Percentiles rank a stretch among this genome's conserved stretches.
Evolutionary conservation across 2,888 invertebrate species (phyloP).

Genomic region (Panzeria rudis): DNA sequence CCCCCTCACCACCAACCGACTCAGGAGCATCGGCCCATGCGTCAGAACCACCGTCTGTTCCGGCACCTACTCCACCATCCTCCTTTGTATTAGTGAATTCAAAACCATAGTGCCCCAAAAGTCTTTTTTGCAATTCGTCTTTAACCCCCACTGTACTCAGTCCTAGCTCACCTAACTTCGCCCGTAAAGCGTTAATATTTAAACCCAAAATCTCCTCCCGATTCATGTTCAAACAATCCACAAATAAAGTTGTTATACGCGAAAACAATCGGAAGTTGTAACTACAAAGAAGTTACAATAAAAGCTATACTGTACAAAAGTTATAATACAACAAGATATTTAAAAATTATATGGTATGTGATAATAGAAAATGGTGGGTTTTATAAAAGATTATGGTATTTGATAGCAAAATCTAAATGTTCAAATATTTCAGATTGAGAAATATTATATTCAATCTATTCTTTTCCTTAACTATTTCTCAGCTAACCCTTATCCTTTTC

Average conservation of each 20-base stretch:
- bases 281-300: conserved; percentile 12
- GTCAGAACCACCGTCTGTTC: not conserved
- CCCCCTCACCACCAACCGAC: not conserved
- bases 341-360: not conserved
- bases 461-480: no score
- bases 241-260: not conserved
- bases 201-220: conserved; percentile 1
- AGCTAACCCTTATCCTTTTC: no score
- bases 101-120: not conserved
- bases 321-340: not conserved
- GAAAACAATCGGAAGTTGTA: not conserved
- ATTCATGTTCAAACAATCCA: not conserved
- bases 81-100: not conserved
- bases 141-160: not conserved
- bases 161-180: not conserved
- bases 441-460: no score
- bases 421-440: no score
- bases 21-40: not conserved
- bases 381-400: not conserved
- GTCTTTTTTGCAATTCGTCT: not conserved
- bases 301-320: not conserved
- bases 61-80: not conserved
- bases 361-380: not conserved
- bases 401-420: no score
- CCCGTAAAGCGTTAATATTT: not conserved